These are phyloP conservation scores for Spinibarbus caldwelli DNA, from an alignment of 2,797 vertebrate species.

Conservation along the genomic window DNA sequence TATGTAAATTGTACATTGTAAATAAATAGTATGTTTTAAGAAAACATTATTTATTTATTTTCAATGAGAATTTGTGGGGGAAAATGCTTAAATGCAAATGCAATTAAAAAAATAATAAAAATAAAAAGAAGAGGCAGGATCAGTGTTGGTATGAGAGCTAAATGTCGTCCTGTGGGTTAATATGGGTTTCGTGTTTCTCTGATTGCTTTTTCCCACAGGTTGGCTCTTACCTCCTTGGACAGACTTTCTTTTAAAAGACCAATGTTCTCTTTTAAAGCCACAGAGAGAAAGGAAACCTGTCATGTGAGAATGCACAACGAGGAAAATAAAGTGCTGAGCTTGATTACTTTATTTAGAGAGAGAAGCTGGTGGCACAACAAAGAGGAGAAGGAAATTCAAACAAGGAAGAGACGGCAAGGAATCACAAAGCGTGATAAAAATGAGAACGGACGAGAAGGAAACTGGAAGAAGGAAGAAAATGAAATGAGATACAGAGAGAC, in stretches of 20 bases:
- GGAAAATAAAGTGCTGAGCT: slow-evolving; percentile 48
- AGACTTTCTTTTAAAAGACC: slow-evolving; percentile 8
- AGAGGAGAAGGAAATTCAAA: slow-evolving; percentile 23
- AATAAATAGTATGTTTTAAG: no score
- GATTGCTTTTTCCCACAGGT: slow-evolving; percentile 44
- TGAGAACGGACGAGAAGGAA: not conserved
- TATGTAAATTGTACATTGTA: not conserved
- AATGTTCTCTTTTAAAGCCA: slow-evolving; percentile 26
- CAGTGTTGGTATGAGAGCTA: not conserved
- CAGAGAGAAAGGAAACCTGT: slow-evolving; percentile 39
- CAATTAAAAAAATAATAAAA: not conserved
- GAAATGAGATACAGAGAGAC: slow-evolving; percentile 33
- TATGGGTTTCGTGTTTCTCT: slow-evolving; percentile 46
- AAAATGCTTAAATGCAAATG: not conserved
- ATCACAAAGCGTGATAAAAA: slow-evolving; percentile 13
- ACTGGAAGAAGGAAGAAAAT: slow-evolving; percentile 35
- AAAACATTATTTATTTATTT: no score
- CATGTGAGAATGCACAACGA: slow-evolving; percentile 44
- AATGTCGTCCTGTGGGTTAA: slow-evolving; percentile 25
- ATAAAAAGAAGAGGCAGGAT: not conserved
- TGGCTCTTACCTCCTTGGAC: slow-evolving; percentile 40
- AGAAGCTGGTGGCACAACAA: slow-evolving; percentile 31
- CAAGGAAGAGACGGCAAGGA: slow-evolving; percentile 1
- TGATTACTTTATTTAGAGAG: slow-evolving; percentile 46
- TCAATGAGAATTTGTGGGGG: not conserved